phyloP scores from a whole-genome alignment of 2,888 invertebrate species.

The Mesopsocus fuscifrons region DNA sequence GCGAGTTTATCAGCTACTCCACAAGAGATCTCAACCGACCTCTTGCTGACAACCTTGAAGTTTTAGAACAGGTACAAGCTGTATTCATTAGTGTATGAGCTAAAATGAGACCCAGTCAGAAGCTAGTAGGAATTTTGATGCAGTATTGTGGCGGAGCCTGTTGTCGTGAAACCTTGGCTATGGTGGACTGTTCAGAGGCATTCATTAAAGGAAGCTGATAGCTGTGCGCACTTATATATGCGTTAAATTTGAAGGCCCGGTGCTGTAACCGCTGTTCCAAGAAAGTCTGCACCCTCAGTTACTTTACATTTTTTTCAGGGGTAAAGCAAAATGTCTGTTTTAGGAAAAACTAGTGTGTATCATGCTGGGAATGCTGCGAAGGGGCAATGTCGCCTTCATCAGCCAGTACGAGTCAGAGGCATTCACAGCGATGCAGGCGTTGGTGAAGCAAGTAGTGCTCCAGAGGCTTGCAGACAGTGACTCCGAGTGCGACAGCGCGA shows the following conservation, averaged over 20 bases:
- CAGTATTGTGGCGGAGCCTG: too few relatives aligned
- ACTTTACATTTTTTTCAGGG: background rate
- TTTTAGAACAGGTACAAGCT: constrained; percentile 37
- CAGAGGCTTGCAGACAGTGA: constrained; percentile 2
- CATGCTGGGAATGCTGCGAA: constrained; percentile 71
- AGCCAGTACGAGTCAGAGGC: constrained; percentile 77
- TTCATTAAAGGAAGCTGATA: too few relatives aligned
- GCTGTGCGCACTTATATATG: too few relatives aligned
- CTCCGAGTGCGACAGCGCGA: background rate
- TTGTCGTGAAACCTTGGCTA: too few relatives aligned
- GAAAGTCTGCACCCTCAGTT: background rate
- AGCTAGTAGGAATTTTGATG: too few relatives aligned
- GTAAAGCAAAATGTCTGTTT: too few relatives aligned
- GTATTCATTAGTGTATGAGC: too few relatives aligned
- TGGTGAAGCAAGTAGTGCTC: constrained; percentile 57
- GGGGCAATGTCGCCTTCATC: constrained; percentile 69
- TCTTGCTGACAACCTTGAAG: constrained; percentile 35
- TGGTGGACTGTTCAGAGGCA: too few relatives aligned
- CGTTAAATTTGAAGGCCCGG: too few relatives aligned
- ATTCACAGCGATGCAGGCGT: constrained; percentile 68
- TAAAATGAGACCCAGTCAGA: too few relatives aligned
- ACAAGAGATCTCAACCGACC: constrained; percentile 83
- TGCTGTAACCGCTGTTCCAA: background rate
- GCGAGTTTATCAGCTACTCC: constrained; percentile 83
- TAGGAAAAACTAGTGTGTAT: constrained; percentile 76